These are phyloP conservation scores for Myopa tessellatipennis DNA, from an alignment of 2,888 invertebrate genomes.

Conservation along the genomic window DNA sequence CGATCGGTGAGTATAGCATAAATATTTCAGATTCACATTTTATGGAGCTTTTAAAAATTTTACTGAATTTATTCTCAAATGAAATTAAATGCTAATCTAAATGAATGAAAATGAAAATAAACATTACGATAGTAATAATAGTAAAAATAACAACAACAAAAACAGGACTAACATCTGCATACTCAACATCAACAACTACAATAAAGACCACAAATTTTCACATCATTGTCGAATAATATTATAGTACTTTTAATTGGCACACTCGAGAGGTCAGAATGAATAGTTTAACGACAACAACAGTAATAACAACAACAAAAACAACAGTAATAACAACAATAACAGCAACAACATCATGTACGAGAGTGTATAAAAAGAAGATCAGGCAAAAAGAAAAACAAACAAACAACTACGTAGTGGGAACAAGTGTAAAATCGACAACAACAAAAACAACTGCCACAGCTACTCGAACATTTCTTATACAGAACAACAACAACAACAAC, in stretches of 20 bases:
- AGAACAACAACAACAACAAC: constrained; percentile 1
- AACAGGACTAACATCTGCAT: too few species aligned
- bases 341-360: not conserved
- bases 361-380: not conserved
- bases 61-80: not conserved
- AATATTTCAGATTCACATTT: not conserved
- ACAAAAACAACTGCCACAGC: not conserved
- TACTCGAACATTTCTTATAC: too few species aligned
- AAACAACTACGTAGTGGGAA: not conserved
- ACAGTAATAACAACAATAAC: not conserved
- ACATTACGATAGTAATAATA: not conserved
- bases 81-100: constrained; percentile 10
- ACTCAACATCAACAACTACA: constrained; percentile 2
- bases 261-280: not conserved
- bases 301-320: not conserved
- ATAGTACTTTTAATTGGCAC: constrained; percentile 47
- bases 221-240: constrained; percentile 64
- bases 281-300: not conserved
- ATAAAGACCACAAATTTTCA: constrained; percentile 53
- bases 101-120: not conserved
- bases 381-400: not conserved
- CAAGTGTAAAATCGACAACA: too few species aligned
- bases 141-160: constrained; percentile 5
- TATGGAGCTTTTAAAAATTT: not conserved
- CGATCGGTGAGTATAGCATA: constrained; percentile 61